Evolutionary conservation across 2,797 vertebrate genomes (phyloP).

Genomic region (Gorsachius magnificus): DNA sequence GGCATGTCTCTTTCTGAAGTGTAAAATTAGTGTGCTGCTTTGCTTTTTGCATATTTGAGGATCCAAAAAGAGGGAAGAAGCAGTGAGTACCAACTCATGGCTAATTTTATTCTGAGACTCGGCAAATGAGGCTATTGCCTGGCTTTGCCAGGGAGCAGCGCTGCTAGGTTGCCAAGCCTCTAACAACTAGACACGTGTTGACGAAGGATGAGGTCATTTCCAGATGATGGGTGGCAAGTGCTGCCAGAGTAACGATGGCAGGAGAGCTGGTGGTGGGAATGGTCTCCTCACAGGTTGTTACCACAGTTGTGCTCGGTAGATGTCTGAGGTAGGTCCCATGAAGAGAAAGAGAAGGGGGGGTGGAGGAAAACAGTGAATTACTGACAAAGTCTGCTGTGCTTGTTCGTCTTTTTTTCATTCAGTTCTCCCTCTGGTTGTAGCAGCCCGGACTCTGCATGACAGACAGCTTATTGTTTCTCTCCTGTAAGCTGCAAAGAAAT

Average conservation of each 20-base stretch:
- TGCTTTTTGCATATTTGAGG: background rate
- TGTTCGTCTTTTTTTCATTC: background rate
- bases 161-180: background rate
- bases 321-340: background rate
- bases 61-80: background rate
- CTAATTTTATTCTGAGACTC: background rate
- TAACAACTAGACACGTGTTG: background rate
- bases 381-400: background rate
- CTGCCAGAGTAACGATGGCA: background rate
- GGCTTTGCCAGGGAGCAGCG: background rate
- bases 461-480: background rate
- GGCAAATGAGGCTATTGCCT: background rate
- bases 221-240: background rate
- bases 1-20: background rate
- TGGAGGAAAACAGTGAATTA: background rate
- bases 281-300: background rate
- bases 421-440: background rate
- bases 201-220: conserved; percentile 13
- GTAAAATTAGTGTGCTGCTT: background rate
- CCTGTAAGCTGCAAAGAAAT: background rate
- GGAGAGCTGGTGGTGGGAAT: background rate
- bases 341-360: background rate
- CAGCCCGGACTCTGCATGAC: background rate
- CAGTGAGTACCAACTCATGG: background rate
- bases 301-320: background rate